A percentile compares a stretch with the other conserved stretches of the same genome.
These are phyloP conservation scores for Polymixis flavicincta DNA, from an alignment of 2,888 invertebrate genomes.

Conservation along the genomic window DNA sequence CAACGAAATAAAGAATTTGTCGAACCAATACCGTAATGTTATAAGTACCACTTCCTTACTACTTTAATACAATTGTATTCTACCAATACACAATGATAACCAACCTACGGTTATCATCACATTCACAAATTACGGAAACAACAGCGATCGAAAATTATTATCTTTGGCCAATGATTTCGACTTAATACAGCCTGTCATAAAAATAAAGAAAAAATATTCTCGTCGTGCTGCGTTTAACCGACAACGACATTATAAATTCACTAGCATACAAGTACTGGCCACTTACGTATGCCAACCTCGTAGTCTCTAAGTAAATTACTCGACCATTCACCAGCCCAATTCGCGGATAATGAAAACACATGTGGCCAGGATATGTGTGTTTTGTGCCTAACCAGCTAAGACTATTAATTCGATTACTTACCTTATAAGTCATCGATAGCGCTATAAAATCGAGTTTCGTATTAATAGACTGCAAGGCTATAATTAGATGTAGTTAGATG, in stretches of 20 bases:
- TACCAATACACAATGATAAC: background rate
- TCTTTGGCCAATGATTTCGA: constrained; percentile 18
- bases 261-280: constrained; percentile 41
- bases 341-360: constrained; percentile 60
- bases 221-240: constrained; percentile 25
- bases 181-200: background rate
- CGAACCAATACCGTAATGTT: background rate
- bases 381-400: constrained; percentile 35
- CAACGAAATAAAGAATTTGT: background rate
- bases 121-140: too few relatives aligned
- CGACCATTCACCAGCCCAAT: constrained; percentile 59
- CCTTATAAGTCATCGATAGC: constrained; percentile 46
- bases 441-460: constrained; percentile 46
- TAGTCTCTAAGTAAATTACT: constrained; percentile 60
- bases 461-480: constrained; percentile 56
- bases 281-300: constrained; percentile 51
- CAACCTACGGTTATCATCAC: too few relatives aligned
- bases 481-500: constrained; percentile 60
- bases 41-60: constrained; percentile 9
- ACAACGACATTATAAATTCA: constrained; percentile 37
- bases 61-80: background rate
- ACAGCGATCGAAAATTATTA: constrained; percentile 6
- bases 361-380: constrained; percentile 57
- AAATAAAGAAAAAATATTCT: constrained; percentile 11
- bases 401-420: constrained; percentile 45